phyloP scores from a whole-genome alignment of 2,113 vertebrate genomes.

The Pterophyllum scalare region DNA sequence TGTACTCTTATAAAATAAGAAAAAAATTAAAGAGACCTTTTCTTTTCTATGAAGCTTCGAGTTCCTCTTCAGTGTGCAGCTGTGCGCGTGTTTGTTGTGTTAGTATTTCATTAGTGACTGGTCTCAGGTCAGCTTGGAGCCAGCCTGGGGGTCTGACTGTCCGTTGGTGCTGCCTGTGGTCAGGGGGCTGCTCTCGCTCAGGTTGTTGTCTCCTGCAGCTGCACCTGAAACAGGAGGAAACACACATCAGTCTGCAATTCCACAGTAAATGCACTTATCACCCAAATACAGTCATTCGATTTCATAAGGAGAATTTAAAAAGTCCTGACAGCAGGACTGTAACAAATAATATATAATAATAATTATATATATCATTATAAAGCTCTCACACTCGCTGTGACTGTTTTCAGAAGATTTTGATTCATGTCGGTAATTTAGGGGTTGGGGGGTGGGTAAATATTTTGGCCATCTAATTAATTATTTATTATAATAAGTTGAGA shows the following conservation, averaged over 20 bases:
- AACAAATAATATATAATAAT: no score
- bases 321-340: no score
- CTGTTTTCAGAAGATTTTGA: no score
- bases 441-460: no score
- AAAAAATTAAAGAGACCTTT: background rate
- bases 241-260: background rate
- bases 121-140: slow-evolving; percentile 15
- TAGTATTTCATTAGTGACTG: slow-evolving; percentile 1
- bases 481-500: no score
- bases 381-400: no score
- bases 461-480: no score
- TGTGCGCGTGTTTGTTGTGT: background rate
- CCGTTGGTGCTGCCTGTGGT: slow-evolving; percentile 11
- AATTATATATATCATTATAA: no score
- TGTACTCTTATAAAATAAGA: rapidly evolving
- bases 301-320: no score
- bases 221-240: slow-evolving; percentile 28
- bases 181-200: slow-evolving; percentile 26
- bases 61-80: slow-evolving; percentile 12
- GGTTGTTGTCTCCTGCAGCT: background rate
- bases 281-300: rapidly evolving
- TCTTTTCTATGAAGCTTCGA: background rate
- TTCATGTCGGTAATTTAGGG: no score
- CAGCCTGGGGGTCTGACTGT: background rate
- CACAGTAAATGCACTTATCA: background rate